Percentiles rank a stretch among this genome's conserved stretches.
These are phyloP conservation scores for Musca domestica DNA, from an alignment of 1,140 invertebrate species.

Conservation along the genomic window DNA sequence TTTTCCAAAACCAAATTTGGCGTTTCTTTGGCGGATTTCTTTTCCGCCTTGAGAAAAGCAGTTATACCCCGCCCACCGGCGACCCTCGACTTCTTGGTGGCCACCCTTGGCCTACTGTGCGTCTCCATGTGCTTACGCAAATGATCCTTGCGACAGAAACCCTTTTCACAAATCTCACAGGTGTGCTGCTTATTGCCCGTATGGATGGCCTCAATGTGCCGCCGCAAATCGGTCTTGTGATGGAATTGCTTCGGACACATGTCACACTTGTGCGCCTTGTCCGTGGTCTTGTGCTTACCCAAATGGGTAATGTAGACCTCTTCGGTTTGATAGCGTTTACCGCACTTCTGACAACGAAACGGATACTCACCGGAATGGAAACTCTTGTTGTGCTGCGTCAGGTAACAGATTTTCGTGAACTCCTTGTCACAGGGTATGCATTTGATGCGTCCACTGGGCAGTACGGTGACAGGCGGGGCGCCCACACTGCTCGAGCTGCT, in stretches of 20 bases:
- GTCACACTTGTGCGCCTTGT: constrained; percentile 87
- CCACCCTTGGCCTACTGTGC: constrained; percentile 61
- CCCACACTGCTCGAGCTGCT: constrained; percentile 37
- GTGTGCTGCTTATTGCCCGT: constrained; percentile 77
- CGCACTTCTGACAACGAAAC: constrained; percentile 79
- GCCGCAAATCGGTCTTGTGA: constrained; percentile 86
- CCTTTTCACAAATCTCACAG: constrained; percentile 80
- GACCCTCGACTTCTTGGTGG: constrained; percentile 34
- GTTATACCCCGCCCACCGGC: not conserved
- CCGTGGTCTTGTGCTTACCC: constrained; percentile 70
- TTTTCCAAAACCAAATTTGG: not conserved
- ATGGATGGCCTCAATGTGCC: constrained; percentile 81
- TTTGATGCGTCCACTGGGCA: constrained; percentile 60
- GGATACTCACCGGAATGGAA: constrained; percentile 84
- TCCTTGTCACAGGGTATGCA: constrained; percentile 81
- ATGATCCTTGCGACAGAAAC: constrained; percentile 92
- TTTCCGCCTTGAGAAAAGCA: not conserved
- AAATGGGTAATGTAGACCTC: constrained; percentile 68
- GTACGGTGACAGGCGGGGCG: constrained; percentile 41
- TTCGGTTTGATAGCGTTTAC: constrained; percentile 75
- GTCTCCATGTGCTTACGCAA: constrained; percentile 91
- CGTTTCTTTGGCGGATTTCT: constrained; percentile 6
- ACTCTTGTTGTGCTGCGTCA: constrained; percentile 87
- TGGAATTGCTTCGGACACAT: constrained; percentile 84
- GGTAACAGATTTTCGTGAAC: constrained; percentile 82